Evolutionary conservation across 2,113 vertebrate species (phyloP).

Genomic region (Serinus canaria): DNA sequence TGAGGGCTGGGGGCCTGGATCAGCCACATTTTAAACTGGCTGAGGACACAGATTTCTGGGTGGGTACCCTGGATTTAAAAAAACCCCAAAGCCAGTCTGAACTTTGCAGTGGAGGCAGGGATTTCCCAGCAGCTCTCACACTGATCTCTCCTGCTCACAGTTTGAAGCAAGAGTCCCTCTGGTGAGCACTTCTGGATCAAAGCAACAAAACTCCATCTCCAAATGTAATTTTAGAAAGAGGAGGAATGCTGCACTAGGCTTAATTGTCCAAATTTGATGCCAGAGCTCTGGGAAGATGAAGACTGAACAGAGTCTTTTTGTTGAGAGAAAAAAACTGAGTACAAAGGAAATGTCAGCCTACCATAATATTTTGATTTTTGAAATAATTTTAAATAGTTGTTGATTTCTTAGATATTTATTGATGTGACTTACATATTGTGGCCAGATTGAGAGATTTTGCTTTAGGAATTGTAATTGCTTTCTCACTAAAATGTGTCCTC

Average conservation of each 20-base stretch:
- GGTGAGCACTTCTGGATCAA: background rate
- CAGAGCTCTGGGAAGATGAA: background rate
- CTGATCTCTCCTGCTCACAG: background rate
- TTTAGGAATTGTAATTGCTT: background rate
- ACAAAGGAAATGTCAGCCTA: background rate
- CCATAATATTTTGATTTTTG: background rate
- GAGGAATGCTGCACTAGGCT: background rate
- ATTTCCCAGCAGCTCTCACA: background rate
- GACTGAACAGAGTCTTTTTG: background rate
- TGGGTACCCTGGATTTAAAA: background rate
- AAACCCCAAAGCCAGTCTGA: background rate
- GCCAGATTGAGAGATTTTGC: background rate
- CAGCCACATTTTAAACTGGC: background rate
- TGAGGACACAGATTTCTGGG: background rate
- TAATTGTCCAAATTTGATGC: background rate
- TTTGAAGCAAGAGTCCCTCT: background rate
- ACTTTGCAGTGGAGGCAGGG: background rate
- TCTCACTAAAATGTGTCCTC: background rate
- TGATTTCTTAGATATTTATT: background rate
- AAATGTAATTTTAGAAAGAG: background rate
- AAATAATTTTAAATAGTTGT: background rate
- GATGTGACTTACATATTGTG: background rate
- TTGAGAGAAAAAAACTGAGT: background rate
- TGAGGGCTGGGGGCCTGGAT: background rate
- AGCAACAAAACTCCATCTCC: background rate